Base-by-base conservation (phyloP, 2,888 invertebrate species). In the Drosophila tanythrix region DNA sequence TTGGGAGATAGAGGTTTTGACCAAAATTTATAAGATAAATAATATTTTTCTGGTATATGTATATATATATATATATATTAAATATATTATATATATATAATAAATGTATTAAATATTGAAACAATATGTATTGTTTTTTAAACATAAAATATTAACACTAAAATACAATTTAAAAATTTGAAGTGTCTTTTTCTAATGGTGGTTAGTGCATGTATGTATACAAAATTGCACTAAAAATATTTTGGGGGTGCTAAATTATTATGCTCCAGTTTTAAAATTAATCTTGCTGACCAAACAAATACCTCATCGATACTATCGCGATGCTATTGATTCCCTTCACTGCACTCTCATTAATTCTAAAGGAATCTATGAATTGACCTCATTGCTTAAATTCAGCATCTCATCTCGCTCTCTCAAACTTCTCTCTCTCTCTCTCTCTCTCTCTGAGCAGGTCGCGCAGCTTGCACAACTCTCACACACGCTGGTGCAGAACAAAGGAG, bases 141-240 rank as follows among this genome's bases (percentile, higher is more conserved):
- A 10, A n/a, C 0, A 38, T 18, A 7, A 40, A 18, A 10, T 4
- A n/a, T n/a, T 1, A 5, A 2, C n/a, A n/a, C n/a, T n/a, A n/a
- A 7, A 43, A 7, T 7, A 46, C 7, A 6, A 21, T 43, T 43
- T 3, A 7, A 7, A 21, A 13, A 43, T n/a, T 4, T 4, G n/a
- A 7, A 1, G 5, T 21, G 13, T 21, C 7, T 3, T 46, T 7
- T 3, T 13, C 21, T 13, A 46, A 4, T 21, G 46, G 13, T 13
- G 7, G 21, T 13, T 1, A 7, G 13, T 13, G 21, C 21, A n/a
- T n/a, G 40, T n/a, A 1, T 10, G n/a, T 0, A 10, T 40, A n/a
- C 3, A 18, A 38, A 43, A n/a, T 11, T 43, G 6, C 11, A 21
- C 21, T 46, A 21, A 3, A 3, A 21, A 46, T 46, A 46, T 21